These are phyloP conservation scores for Buteo buteo DNA, from an alignment of 2,113 vertebrate genomes.

Conservation along the genomic window DNA sequence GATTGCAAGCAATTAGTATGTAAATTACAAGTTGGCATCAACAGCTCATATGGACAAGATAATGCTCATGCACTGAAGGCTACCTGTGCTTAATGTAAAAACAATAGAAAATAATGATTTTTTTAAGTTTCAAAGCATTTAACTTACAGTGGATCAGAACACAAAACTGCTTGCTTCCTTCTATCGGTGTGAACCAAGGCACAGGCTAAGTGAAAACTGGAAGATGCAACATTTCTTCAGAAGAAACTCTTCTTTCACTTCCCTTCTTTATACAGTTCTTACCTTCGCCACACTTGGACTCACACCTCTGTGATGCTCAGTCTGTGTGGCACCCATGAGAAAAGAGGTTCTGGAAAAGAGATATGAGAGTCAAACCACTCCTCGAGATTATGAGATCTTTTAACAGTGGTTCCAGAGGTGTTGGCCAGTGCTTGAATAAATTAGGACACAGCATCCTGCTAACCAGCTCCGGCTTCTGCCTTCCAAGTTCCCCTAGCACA, in stretches of 20 bases:
- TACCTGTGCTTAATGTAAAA: neutral
- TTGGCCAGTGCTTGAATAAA: neutral
- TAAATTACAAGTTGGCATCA: slow-evolving; percentile 1
- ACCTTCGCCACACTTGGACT: neutral
- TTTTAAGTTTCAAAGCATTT: neutral
- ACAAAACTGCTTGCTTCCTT: neutral
- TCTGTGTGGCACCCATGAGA: neutral
- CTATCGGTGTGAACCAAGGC: neutral
- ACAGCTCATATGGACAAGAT: neutral
- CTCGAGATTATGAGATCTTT: neutral
- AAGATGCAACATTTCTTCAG: neutral
- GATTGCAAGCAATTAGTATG: neutral
- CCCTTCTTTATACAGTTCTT: neutral
- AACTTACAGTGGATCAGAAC: neutral
- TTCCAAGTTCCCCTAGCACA: neutral
- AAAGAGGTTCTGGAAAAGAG: neutral
- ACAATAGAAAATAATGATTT: neutral
- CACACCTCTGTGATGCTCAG: neutral
- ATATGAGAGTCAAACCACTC: neutral
- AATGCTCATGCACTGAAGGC: neutral
- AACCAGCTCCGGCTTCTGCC: neutral
- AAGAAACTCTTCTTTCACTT: neutral
- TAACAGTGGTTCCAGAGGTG: neutral
- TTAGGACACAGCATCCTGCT: neutral
- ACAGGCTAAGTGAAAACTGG: neutral